Base-by-base conservation (phyloP, 2,888 invertebrate genomes). In the Drosophila melanosoma region DNA sequence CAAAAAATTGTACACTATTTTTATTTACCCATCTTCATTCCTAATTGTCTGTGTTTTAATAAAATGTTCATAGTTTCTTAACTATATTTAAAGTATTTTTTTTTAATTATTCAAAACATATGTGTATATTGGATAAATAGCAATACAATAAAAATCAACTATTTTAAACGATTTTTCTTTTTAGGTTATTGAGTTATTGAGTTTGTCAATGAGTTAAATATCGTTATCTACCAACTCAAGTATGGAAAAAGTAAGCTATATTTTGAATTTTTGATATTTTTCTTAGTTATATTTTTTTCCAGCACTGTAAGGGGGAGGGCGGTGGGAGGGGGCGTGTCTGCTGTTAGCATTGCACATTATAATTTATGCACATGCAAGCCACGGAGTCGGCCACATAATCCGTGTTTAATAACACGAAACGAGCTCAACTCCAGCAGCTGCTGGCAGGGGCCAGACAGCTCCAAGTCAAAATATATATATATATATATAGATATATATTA, bases 281-380 rank as follows among this genome's bases (percentile, higher is more conserved):
- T 12, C 8, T 8, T 15, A 23, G 4, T 15, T 15, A 23, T 45
- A 45, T 17, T 45, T 45, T 40, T 23, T 23, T 1, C 45, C 45
- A 23, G 2, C 45, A 23, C 15, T 45, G 45, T 51, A 29, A 0
- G n/a, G 4, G 7, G 8, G 3, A 38, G 40, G 29, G 8, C 1
- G 53, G 38, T 15, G 17, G 17, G 26, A 54, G 45, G 29, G 64
- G 82, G 81, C 72, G 88, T 78, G 72, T 63, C 69, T 60, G 70
- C 76, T 64, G 87, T 65, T 74, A 78, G 76, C 83, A 74, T 74
- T 81, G 76, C 83, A 79, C 83, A 77, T 82, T 85, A 85, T 87
- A 87, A 90, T 87, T 87, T 87, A 87, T 87, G 91, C 90, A 68
- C 90, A 89, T 90, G 91, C 89, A 88, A 87, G 76, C 83, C 84